Percentiles rank a stretch among this genome's conserved stretches.
These are phyloP conservation scores for Palythoa grandiflora DNA, from an alignment of 92 coral and sea anemone species.

Conservation along the genomic window DNA sequence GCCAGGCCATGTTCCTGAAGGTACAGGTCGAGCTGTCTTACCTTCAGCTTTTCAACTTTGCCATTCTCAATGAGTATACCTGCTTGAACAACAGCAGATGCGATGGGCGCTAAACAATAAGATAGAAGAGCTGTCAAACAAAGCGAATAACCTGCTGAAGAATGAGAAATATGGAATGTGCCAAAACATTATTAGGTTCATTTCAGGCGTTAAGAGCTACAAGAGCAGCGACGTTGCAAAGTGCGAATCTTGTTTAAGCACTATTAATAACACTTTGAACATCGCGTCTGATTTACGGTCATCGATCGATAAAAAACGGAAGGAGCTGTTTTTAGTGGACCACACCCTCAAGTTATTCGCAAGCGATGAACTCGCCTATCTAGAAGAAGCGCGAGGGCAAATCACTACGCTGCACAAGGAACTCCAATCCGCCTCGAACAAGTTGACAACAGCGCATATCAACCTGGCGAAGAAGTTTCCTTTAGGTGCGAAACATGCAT, in stretches of 20 bases:
- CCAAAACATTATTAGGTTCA: not conserved
- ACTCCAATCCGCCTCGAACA: too few relatives aligned
- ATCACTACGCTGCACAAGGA: too few relatives aligned
- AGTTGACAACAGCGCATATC: too few relatives aligned
- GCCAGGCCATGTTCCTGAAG: too few relatives aligned
- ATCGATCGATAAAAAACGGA: slow-evolving; percentile 40
- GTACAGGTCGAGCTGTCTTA: too few relatives aligned
- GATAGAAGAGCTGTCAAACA: slow-evolving; percentile 32
- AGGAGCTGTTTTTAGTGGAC: slow-evolving; percentile 50
- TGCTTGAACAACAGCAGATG: slow-evolving; percentile 18
- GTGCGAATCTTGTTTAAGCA: slow-evolving; percentile 44
- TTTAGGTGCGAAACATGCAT: not conserved
- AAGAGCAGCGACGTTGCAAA: slow-evolving; percentile 45
- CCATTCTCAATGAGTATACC: too few relatives aligned
- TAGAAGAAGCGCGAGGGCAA: too few relatives aligned
- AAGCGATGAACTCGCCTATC: too few relatives aligned
- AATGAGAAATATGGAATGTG: slow-evolving; percentile 38
- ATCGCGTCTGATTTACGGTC: slow-evolving; percentile 43
- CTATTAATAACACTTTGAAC: slow-evolving; percentile 39
- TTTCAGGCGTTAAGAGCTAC: slow-evolving; percentile 8
- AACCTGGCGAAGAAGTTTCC: not conserved
- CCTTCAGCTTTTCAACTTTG: too few relatives aligned
- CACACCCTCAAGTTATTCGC: not conserved
- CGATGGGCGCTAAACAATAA: slow-evolving; percentile 36
- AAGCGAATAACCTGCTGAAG: slow-evolving; percentile 9